phyloP scores from a whole-genome alignment of 2,113 vertebrate species.

The Alexandromys fortis region DNA sequence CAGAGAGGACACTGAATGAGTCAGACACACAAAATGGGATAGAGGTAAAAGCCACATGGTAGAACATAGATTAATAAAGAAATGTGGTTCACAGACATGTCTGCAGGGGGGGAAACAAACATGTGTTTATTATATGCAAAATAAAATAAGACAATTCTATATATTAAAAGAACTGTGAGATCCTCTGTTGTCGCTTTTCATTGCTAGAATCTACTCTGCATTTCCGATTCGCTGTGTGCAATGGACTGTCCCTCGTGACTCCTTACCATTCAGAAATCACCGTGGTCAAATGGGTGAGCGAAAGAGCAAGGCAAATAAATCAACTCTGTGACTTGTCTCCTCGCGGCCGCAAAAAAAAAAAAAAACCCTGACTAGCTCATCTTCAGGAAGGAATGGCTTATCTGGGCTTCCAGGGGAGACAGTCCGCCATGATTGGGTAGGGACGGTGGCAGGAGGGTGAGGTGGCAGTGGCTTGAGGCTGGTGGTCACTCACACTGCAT shows the following conservation, averaged over 20 bases:
- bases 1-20: background rate
- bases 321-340: background rate
- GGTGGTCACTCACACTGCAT: too few species aligned
- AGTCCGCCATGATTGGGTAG: background rate
- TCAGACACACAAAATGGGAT: background rate
- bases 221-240: background rate
- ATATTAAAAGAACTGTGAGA: background rate
- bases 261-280: slow-evolving; percentile 38
- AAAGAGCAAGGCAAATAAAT: background rate
- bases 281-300: background rate
- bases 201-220: background rate
- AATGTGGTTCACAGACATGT: background rate
- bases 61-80: background rate
- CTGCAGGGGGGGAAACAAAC: background rate
- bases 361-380: background rate
- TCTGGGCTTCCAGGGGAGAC: background rate
- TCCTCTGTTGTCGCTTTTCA: background rate
- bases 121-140: background rate
- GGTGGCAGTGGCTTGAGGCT: background rate
- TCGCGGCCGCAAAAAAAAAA: background rate
- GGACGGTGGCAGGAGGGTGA: background rate
- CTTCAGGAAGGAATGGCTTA: background rate
- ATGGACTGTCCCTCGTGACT: slow-evolving; percentile 7
- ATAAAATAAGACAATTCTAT: background rate
- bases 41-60: background rate